These are phyloP conservation scores for Agrochola circellaris DNA, from an alignment of 2,888 invertebrate genomes.

Conservation along the genomic window DNA sequence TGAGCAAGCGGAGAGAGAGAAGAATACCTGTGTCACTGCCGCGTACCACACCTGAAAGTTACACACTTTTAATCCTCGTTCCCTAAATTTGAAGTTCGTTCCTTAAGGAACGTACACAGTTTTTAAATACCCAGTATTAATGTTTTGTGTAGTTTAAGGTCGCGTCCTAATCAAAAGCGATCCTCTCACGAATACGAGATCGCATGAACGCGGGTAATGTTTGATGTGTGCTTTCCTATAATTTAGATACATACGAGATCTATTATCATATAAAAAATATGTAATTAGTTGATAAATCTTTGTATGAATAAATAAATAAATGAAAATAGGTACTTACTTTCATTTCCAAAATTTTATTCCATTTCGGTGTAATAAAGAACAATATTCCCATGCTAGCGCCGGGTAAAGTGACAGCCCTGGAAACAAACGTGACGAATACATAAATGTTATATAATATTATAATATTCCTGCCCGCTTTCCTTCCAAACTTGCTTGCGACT, in stretches of 20 bases:
- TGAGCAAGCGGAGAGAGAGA: constrained; percentile 94
- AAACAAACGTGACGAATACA: constrained; percentile 53
- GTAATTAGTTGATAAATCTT: neutral
- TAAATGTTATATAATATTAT: too few species aligned
- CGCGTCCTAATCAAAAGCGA: too few species aligned
- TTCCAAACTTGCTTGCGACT: neutral
- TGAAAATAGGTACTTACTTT: constrained; percentile 83
- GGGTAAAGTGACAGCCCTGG: constrained; percentile 91
- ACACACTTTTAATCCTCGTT: neutral
- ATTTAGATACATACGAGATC: neutral
- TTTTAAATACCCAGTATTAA: neutral
- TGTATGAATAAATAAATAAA: neutral
- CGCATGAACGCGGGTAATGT: neutral
- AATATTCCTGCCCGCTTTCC: neutral
- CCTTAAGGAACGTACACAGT: too few species aligned
- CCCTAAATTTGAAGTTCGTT: neutral
- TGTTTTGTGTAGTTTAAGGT: neutral
- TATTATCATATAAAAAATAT: neutral
- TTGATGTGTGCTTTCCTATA: neutral
- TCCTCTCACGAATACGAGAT: neutral
- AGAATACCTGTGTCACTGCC: constrained; percentile 95
- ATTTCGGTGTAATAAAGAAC: constrained; percentile 95
- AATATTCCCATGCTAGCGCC: constrained; percentile 94
- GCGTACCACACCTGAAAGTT: constrained; percentile 93
- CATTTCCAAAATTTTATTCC: constrained; percentile 93